Conservation (phyloP, 2,113 vertebrate genomes). For the Pelodiscus sinensis region DNA sequence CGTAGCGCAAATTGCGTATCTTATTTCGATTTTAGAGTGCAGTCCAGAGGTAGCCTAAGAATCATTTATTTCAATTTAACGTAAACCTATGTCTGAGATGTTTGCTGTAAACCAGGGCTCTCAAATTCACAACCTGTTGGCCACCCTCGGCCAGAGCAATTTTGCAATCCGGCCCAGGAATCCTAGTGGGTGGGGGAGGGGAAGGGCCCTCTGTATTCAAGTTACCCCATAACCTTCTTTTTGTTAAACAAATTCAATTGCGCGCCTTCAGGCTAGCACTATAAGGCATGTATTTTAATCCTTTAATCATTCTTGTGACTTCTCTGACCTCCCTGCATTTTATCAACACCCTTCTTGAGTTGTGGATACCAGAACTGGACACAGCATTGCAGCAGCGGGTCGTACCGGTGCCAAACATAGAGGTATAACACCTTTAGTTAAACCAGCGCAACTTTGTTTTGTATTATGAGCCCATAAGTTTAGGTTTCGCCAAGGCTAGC, state of each 20-base stretch:
- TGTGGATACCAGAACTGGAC: background rate
- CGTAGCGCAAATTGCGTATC: too few relatives aligned
- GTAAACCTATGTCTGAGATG: background rate
- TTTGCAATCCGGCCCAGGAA: too few relatives aligned
- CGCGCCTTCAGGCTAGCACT: background rate
- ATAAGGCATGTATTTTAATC: background rate
- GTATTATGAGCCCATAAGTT: fast-evolving
- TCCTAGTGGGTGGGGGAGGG: too few relatives aligned
- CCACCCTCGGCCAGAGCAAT: too few relatives aligned
- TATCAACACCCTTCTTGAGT: background rate
- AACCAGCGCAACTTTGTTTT: background rate
- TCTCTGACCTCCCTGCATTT: background rate
- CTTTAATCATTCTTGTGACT: background rate
- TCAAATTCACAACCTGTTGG: too few relatives aligned
- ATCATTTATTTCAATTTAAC: background rate
- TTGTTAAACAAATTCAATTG: background rate
- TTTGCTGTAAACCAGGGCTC: background rate
- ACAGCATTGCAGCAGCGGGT: background rate
- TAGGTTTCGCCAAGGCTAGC: background rate
- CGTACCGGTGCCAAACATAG: background rate
- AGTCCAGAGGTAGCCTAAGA: too few relatives aligned
- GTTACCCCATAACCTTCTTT: background rate
- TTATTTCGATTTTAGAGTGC: too few relatives aligned
- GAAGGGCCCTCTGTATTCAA: background rate
- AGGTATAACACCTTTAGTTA: background rate